Evolutionary conservation across 64 coral and sea anemone species (phyloP), one percentile per base, ranked within the genome.

Genomic region (Porites lutea): DNA sequence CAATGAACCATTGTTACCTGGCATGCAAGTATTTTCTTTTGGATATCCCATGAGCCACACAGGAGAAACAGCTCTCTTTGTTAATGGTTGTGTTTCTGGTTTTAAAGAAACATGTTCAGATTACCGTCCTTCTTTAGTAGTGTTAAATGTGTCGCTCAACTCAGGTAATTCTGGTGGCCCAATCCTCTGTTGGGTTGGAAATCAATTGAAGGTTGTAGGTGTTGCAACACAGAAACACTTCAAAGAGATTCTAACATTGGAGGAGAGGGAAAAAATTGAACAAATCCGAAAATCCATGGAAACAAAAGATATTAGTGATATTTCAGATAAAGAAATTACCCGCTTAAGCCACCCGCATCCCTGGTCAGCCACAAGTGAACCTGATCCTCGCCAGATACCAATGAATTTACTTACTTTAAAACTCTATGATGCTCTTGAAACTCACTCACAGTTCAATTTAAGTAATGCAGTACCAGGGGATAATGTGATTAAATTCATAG

Each of bases 91-190:
- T 81, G 78, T 81, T 13, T 57, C 78, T 48, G 78, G 78, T 4
- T 61, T 0, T 15, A 5, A 19, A 15, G 13, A 62, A 6, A 13
- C n/a, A 37, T 81, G 0, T 44, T n/a, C 12, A 0, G 27, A 13
- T 16, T 27, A 57, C 2, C 0, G 27, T 37, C 27, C 27, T 37
- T 37, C 2, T 14, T 0, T 60, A 2, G 8, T 4, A 18, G 78
- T 81, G 5, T 6, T 81, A 18, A 55, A 81, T 62, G 62, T 22
- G 6, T 13, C 78, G 15, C 53, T 62, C 0, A 62, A 37, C 54
- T 55, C 27, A 47, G 78, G 78, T 4, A 60, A 37, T 45, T 81
- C 78, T 27, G 78, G 78, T 16, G 54, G 78, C 37, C 78, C 78
- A 3, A 23, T 81, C 14, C 1, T 81, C 0, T 13, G 27, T 0